These are phyloP conservation scores for Ladona fulva DNA, from an alignment of 1,140 invertebrate species.

Conservation along the genomic window DNA sequence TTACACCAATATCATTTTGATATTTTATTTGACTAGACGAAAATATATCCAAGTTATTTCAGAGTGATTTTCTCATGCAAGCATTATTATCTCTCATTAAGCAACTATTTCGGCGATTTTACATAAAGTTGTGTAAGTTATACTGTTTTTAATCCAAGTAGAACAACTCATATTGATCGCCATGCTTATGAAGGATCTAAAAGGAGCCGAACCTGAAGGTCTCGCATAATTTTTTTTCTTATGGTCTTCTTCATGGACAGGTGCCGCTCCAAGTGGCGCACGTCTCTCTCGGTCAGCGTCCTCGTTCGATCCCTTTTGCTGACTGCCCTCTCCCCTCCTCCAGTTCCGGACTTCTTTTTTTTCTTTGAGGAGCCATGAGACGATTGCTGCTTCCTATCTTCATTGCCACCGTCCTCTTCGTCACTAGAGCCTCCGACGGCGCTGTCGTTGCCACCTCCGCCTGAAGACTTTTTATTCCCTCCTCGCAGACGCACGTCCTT, in stretches of 20 bases:
- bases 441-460: slow-evolving; percentile 38
- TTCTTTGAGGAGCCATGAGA: slow-evolving; percentile 36
- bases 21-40: no score
- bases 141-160: no score
- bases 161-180: no score
- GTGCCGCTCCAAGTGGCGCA: slow-evolving; percentile 68
- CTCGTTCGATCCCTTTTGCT: slow-evolving; percentile 43
- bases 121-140: no score
- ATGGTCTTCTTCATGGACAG: slow-evolving; percentile 82
- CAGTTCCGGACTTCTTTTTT: slow-evolving; percentile 40
- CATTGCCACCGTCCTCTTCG: slow-evolving; percentile 37
- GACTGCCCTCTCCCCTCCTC: slow-evolving; percentile 45
- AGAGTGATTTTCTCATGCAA: no score
- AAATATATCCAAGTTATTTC: no score
- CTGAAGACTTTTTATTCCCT: not conserved
- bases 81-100: no score
- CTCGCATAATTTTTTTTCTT: slow-evolving; percentile 74
- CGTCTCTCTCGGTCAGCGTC: slow-evolving; percentile 53
- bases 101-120: no score
- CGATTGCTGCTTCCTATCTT: slow-evolving; percentile 22
- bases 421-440: slow-evolving; percentile 42
- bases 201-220: slow-evolving; percentile 43
- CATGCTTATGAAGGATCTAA: no score
- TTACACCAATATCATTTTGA: no score
- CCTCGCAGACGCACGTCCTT: slow-evolving; percentile 15